Base-by-base conservation (phyloP, 2,797 vertebrate genomes). In the Leptoclinus maculatus region DNA sequence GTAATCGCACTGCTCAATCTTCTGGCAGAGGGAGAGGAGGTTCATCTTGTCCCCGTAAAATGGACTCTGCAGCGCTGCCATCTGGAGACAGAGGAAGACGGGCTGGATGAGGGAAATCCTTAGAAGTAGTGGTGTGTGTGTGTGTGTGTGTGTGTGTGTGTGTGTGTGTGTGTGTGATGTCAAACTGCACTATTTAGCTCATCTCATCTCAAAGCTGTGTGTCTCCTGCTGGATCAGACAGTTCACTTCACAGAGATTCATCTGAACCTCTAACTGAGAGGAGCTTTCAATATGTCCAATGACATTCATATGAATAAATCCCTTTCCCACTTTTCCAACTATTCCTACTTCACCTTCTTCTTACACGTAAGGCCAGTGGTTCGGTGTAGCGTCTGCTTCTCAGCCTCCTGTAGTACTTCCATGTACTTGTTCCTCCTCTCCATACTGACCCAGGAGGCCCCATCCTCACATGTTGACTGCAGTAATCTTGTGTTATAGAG, bases 31-130 rank as follows among this genome's bases (percentile, higher is more conserved):
- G 1, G 97, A 98, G 79, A 97, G 96, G 32, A 99, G 93, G 91
- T 97, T 98, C 98, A 99, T 99, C 93, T 99, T 97, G 93, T 99
- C 98, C 23, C 97, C 97, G 36, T 98, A 99, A 92, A 99, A 99
- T 1, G 98, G 98, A 88, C 98, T 98, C 93, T 99, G 98, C 74
- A 99, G 89, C 0, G 97, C 98, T 11, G 97, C 98, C 97, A 98
- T 99, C 97, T 99, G 92, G 34, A 93, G 71, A 73, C 60, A 72
- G 47, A 75, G 34, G 47, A 58, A 70, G 11, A 63, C 2, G 9
- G 12, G 16, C 5, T 34, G 19, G 1, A 32, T 51, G n/a, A 51
- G 74, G 56, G 27, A 47, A 2, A 56, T 12, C 29, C 10, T 29
- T 13, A 9, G 3, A 13, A 54, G 29, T 23, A 3, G 32, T 23